Conservation (phyloP, 2,113 vertebrate species). For the Athene cunicularia region DNA sequence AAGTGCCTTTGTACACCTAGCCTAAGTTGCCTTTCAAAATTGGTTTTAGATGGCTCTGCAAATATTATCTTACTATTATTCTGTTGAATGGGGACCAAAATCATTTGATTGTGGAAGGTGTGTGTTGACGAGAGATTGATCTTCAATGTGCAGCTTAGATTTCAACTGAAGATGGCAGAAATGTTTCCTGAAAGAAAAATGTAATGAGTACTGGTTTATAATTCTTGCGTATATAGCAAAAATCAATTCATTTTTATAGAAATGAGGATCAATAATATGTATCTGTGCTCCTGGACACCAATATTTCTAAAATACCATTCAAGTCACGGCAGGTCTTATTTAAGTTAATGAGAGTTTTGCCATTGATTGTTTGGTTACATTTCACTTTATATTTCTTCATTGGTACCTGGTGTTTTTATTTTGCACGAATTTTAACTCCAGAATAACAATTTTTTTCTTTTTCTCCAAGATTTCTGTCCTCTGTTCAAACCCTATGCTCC, state of each 20-base stretch:
- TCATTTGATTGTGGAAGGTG: not conserved
- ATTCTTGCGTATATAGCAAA: not conserved
- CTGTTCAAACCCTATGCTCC: not conserved
- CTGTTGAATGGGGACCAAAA: not conserved
- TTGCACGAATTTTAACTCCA: not conserved
- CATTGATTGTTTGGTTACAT: conserved; percentile 20
- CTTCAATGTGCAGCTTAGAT: not conserved
- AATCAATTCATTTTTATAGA: conserved; percentile 13
- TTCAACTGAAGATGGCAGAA: conserved; percentile 35
- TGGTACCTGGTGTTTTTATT: not conserved
- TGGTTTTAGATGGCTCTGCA: not conserved
- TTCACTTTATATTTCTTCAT: conserved; percentile 7
- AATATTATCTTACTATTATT: not conserved
- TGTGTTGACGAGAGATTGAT: not conserved
- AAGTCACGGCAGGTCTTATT: not conserved
- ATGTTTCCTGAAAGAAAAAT: not conserved
- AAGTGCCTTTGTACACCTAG: not conserved
- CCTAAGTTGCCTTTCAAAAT: not conserved
- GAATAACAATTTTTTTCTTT: not conserved
- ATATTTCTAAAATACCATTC: conserved; percentile 27
- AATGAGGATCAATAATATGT: not conserved
- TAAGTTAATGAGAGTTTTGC: conserved; percentile 12
- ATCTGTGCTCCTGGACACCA: not conserved
- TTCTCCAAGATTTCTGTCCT: not conserved
- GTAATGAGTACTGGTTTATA: not conserved